Evolutionary conservation across 1,140 invertebrate species (phyloP), one percentile per base, ranked within the genome.

Genomic region (Armadillidium nasatum): DNA sequence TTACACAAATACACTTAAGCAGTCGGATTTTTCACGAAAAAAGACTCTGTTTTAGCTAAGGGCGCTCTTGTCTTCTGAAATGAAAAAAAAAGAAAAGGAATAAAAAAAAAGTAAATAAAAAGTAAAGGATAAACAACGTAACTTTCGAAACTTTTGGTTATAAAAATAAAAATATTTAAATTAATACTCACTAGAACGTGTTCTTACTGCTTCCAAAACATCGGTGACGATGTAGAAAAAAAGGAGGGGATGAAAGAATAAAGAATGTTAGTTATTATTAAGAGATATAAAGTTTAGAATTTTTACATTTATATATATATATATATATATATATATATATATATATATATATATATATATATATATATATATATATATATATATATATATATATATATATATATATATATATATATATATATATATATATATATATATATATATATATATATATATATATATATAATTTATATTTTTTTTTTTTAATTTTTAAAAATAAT

Each of bases 31-130:
- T 75, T 75, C 54, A 67, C 69, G 66, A 75, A 75, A 67, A 75
- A 75, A 68, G 73, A 75, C 33, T 75, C 73, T 11, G 45, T 67
- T 43, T 75, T 75, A 54, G 73, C 73, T n/a, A 75, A 44, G n/a
- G 73, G 73, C 15, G 73, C 73, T 67, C 73, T 67, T 10, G 43
- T 60, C 22, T 67, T 75, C 50, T 60, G 50, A 60, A 60, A 60
- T 19, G 7, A 60, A 60, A 13, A 60, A 60, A 13, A 50, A 60
- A 3, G 7, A 60, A 6, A 33, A 33, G 33, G 6, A 33, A 33
- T 33, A 6, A 33, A 33, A 3, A 33, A 6, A 33, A 33, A 33
- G 6, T 33, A 1, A 33, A 33, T 33, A 33, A 33, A n/a, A 33
- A 3, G 33, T 33, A 33, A 1, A 33, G 33, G 6, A 33, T 33